phyloP scores from a whole-genome alignment of 2,888 invertebrate genomes.

The Halocaridina rubra region DNA sequence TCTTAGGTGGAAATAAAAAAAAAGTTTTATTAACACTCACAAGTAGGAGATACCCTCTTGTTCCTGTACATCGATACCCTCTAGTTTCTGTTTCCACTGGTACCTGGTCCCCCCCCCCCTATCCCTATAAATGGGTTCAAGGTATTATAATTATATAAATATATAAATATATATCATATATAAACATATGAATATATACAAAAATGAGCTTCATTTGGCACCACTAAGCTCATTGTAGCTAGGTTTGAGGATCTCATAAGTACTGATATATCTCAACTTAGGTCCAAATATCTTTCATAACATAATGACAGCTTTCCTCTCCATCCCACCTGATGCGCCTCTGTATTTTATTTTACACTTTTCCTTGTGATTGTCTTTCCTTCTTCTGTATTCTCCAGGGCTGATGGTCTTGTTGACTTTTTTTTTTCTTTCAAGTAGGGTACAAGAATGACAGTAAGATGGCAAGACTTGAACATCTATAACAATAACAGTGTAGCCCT shows the following conservation, averaged over 20 bases:
- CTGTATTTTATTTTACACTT: neutral
- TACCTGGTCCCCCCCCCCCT: neutral
- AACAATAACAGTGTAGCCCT: neutral
- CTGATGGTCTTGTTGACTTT: neutral
- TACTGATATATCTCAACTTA: no score
- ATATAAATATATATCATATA: no score
- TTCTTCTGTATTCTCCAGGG: neutral
- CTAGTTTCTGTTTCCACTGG: neutral
- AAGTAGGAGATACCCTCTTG: neutral
- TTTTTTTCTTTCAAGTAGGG: neutral
- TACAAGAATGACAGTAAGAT: neutral
- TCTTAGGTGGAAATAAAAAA: neutral
- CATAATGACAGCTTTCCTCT: neutral
- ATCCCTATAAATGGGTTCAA: no score
- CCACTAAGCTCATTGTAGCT: neutral
- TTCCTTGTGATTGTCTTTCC: neutral
- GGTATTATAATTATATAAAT: no score
- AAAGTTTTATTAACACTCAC: neutral
- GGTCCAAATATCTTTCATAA: neutral
- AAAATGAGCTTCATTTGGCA: neutral
- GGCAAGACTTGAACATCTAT: neutral
- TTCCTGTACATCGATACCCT: neutral
- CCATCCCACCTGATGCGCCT: neutral
- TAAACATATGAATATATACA: neutral
- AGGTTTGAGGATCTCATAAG: neutral